Base-by-base conservation (phyloP, 1,140 invertebrate genomes). In the Hetaerina americana region DNA sequence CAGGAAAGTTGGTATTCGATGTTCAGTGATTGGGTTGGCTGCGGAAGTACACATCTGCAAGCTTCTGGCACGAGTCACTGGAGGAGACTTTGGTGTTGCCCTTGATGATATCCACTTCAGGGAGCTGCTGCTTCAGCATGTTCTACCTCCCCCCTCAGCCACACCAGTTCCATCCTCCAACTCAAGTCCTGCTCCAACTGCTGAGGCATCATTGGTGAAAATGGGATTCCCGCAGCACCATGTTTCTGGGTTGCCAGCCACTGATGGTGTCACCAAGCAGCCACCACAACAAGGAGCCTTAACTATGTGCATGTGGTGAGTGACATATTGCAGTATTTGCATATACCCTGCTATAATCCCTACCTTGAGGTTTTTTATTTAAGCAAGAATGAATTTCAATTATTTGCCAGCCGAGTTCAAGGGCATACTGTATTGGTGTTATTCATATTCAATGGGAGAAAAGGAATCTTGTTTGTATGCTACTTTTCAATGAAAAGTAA, bases 1-100 rank as follows among this genome's bases (percentile, higher is more conserved):
- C 57, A 82, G 84, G 72, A 80, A 81, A 24, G 76, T 80, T 29
- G 84, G 85, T 74, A 87, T 98, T 28, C 84, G 95, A 68, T 96
- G 94, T 81, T 98, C 95, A 27, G 91, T 99, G 0, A 95, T 99
- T 76, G 94, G 94, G 29, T 80, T 99, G 26, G 90, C 94, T 24
- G 97, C 96, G n/a, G 97, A 99, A 85, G 90, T 99, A 3, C 87
- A 90, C 75, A 88, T 98, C 24, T 97, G 94, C 81, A 90, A 91
- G 77, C 87, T 88, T 77, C 82, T 99, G 70, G 90, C 92, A 69
- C 87, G 88, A 76, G 86, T 91, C 76, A 99, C 97, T 12, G 87
- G 89, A 74, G 94, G 94, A 72, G 85, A 86, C 57, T 96, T 96
- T 81, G 88, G 88, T 78, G 91, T 97, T 8, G 91, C 95, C 28